These are phyloP conservation scores for Halictus quadricinctus DNA, from an alignment of 2,888 invertebrate genomes.

Conservation along the genomic window DNA sequence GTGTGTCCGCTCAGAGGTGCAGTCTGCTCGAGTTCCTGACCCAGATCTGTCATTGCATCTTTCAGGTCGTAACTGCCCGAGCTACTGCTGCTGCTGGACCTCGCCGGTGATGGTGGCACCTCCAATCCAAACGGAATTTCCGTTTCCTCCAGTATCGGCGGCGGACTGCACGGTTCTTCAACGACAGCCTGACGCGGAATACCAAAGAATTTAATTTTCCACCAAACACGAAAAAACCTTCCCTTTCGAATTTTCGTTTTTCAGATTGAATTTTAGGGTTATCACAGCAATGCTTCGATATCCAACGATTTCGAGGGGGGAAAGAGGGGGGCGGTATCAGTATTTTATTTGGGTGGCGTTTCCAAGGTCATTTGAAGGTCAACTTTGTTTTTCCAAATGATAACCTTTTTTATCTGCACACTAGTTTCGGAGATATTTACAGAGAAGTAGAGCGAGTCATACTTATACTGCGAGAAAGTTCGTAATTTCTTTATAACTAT, in stretches of 20 bases:
- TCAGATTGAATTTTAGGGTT: not conserved
- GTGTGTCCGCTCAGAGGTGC: slow-evolving; percentile 73
- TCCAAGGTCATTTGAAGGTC: too few species aligned
- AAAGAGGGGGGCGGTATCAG: too few species aligned
- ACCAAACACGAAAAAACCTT: not conserved
- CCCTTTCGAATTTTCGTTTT: not conserved
- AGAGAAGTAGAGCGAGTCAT: too few species aligned
- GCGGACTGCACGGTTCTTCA: slow-evolving; percentile 78
- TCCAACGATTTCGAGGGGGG: too few species aligned
- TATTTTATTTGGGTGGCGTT: too few species aligned
- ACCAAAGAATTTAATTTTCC: slow-evolving; percentile 14
- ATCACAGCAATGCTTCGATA: too few species aligned
- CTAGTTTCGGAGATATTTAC: too few species aligned
- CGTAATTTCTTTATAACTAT: too few species aligned
- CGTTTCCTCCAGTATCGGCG: slow-evolving; percentile 76
- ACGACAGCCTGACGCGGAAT: slow-evolving; percentile 74
- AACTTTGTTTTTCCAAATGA: too few species aligned
- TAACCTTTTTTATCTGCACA: too few species aligned
- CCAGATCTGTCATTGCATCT: slow-evolving; percentile 77
- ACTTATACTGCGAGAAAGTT: too few species aligned
- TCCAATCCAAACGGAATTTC: slow-evolving; percentile 71
- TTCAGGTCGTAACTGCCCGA: slow-evolving; percentile 81
- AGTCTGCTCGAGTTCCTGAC: slow-evolving; percentile 68
- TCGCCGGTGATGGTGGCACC: slow-evolving; percentile 74
- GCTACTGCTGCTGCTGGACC: slow-evolving; percentile 80